phyloP scores from a whole-genome alignment of 2,797 vertebrate species.

The Linurgus olivaceus region DNA sequence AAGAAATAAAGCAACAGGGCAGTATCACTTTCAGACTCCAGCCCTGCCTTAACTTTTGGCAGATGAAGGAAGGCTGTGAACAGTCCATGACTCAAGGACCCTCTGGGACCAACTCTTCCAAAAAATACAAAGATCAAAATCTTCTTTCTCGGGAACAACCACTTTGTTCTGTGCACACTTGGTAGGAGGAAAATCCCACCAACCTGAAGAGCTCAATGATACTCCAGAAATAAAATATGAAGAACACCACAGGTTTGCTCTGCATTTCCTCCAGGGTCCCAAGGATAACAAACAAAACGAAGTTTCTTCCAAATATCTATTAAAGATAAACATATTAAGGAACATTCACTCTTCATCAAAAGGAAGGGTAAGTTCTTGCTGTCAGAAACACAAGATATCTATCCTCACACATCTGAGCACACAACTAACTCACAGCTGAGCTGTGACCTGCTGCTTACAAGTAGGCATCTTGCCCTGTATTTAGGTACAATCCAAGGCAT shows the following conservation, averaged over 20 bases:
- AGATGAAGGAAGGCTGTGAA: neutral
- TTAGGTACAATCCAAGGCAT: neutral
- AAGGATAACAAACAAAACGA: constrained; percentile 92
- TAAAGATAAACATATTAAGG: neutral
- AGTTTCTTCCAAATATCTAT: constrained; percentile 91
- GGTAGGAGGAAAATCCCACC: neutral
- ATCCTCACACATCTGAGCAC: neutral
- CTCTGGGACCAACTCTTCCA: neutral
- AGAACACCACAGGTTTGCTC: constrained; percentile 90
- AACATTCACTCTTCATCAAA: neutral
- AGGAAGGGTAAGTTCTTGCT: neutral
- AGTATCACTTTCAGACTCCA: neutral
- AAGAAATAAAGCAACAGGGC: neutral
- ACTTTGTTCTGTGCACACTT: neutral
- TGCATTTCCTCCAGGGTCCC: constrained; percentile 94
- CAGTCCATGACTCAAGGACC: neutral
- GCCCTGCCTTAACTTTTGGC: neutral
- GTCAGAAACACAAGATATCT: neutral
- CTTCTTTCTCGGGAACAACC: neutral
- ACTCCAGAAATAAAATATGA: constrained; percentile 94
- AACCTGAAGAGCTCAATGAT: constrained; percentile 90
- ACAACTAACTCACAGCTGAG: neutral
- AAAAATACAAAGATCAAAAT: neutral
- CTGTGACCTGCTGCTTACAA: neutral
- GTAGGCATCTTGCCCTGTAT: neutral